Evolutionary conservation across 2,113 vertebrate species (phyloP).

Genomic region (Microcebus griseorufus): DNA sequence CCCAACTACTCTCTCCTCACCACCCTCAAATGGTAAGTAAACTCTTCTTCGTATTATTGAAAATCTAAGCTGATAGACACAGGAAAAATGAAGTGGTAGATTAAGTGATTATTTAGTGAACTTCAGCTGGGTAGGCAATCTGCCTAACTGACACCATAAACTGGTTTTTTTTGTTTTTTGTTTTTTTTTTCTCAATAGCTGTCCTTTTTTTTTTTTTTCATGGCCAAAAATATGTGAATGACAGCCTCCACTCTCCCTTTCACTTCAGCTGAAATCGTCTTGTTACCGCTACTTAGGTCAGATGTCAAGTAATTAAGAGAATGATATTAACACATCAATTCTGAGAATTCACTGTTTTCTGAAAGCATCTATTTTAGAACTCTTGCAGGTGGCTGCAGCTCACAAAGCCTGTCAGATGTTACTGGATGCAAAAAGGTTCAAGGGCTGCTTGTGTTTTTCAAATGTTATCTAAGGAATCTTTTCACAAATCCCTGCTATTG

Average conservation of each 20-base stretch:
- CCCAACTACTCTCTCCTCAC: neutral
- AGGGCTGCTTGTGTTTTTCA: constrained; percentile 75
- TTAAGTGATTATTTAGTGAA: constrained; percentile 54
- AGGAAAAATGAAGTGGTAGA: constrained; percentile 37
- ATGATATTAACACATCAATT: constrained; percentile 78
- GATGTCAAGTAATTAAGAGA: constrained; percentile 77
- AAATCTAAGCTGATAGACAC: neutral
- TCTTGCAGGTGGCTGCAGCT: constrained; percentile 73
- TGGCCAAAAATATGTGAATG: constrained; percentile 63
- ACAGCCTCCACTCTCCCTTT: constrained; percentile 38
- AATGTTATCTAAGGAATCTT: constrained; percentile 65
- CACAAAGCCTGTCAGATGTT: constrained; percentile 76
- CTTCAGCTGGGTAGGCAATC: constrained; percentile 61
- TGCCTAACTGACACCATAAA: constrained; percentile 51
- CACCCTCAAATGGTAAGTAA: constrained; percentile 32
- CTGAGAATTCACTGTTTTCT: constrained; percentile 68
- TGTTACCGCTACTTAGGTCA: constrained; percentile 62
- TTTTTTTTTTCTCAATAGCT: neutral
- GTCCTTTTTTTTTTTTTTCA: neutral
- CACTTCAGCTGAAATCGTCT: constrained; percentile 40
- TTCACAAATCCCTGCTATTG: constrained; percentile 73
- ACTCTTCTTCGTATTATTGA: constrained; percentile 1
- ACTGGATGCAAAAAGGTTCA: constrained; percentile 72
- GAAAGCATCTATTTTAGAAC: constrained; percentile 75
- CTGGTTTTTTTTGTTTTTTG: neutral